Base-by-base conservation (phyloP, 2,888 invertebrate genomes). In the Agrochola lota region DNA sequence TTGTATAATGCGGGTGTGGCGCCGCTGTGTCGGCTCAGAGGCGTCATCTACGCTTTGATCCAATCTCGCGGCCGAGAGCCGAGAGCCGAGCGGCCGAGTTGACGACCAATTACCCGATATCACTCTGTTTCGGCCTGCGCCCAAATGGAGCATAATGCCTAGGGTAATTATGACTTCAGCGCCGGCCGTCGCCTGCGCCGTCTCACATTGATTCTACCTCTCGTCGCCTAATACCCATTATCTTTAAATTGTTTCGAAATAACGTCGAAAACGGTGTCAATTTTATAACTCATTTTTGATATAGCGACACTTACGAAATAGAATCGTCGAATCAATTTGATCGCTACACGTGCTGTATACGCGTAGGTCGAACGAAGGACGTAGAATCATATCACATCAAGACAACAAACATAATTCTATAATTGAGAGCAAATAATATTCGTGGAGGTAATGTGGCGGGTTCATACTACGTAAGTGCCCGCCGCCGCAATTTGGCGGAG, bases 81-180 rank as follows among this genome's bases (percentile, higher is more conserved):
- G 82, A 77, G 87, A 90, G 76, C 23, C 76, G 77, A 82, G 77
- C 81, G 75, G 90, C 91, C 89, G 90, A 92, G 94, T 95, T 96
- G 95, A 95, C 94, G 96, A 95, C 96, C 96, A 96, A 96, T 96
- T 96, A 96, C 95, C 90, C 93, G 94, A 94, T 96, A 96, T 96
- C 96, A 96, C 95, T 96, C 94, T 91, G 95, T 94, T 95, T 94
- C 92, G 94, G 92, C 90, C 91, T 90, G 94, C 90, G 89, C 94
- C 95, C 95, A 96, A 96, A 96, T 96, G 96, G 96, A 94, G 93
- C 93, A 96, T 96, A 96, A 96, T 96, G 94, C 95, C 94, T 94
- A 95, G 95, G 93, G 95, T 96, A 96, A 96, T 96, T 96, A 96
- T 96, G 96, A 94, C 91, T 95, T 92, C 94, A 94, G 94, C 90